Conservation (phyloP, 2,888 invertebrate genomes). For the Campoletis raptor region DNA sequence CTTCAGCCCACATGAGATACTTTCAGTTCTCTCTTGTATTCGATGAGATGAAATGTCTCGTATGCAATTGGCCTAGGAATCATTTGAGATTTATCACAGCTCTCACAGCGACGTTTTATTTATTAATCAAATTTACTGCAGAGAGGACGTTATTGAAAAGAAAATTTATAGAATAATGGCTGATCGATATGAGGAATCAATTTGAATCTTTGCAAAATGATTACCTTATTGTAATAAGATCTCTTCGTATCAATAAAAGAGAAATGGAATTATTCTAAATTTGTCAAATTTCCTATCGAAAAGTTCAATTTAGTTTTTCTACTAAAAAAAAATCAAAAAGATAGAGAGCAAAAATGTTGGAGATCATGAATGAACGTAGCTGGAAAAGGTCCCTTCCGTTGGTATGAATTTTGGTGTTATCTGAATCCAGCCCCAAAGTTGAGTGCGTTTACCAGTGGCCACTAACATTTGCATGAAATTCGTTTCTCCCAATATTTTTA, state of each 20-base stretch:
- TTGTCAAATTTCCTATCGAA: not conserved
- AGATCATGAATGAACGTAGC: not conserved
- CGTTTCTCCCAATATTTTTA: slow-evolving; percentile 77
- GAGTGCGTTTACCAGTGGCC: slow-evolving; percentile 69
- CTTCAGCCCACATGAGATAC: slow-evolving; percentile 26
- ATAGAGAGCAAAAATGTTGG: not conserved
- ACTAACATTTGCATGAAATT: slow-evolving; percentile 81
- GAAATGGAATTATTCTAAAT: not conserved
- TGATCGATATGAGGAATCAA: not conserved
- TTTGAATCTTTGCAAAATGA: not conserved
- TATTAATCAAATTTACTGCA: not conserved
- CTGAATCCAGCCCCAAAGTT: slow-evolving; percentile 71
- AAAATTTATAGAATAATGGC: not conserved
- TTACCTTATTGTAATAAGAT: not conserved
- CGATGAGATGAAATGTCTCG: slow-evolving; percentile 56
- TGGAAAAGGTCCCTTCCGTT: not conserved
- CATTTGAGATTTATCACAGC: slow-evolving; percentile 34
- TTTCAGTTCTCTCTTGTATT: slow-evolving; percentile 44
- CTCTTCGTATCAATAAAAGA: not conserved
- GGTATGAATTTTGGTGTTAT: slow-evolving; percentile 34
- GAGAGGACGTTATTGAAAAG: not conserved
- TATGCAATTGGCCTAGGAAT: slow-evolving; percentile 39
- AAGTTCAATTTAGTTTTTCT: not conserved
- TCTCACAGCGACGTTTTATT: not conserved
- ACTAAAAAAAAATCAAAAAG: not conserved